These are phyloP conservation scores for Brachypodius melanocephalos DNA, from an alignment of 2,113 vertebrate genomes.

Conservation along the genomic window DNA sequence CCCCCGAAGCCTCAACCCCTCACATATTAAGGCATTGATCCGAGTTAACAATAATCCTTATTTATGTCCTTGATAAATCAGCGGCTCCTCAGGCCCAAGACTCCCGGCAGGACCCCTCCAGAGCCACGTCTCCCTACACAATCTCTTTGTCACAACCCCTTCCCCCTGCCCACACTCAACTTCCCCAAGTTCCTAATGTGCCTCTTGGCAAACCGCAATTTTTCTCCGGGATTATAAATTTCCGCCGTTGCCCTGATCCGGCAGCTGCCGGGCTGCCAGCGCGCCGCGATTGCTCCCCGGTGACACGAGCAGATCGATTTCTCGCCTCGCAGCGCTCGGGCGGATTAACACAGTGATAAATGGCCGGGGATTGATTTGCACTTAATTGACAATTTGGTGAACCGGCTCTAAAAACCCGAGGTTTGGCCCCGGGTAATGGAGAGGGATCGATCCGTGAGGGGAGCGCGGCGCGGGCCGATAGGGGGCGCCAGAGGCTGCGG, in stretches of 20 bases:
- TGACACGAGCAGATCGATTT: conserved; percentile 73
- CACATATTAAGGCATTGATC: background rate
- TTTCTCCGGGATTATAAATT: conserved; percentile 72
- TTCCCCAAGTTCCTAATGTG: conserved; percentile 54
- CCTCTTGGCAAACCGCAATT: conserved; percentile 48
- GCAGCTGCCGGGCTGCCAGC: conserved; percentile 68
- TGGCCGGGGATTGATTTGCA: conserved; percentile 90
- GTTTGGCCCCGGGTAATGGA: conserved; percentile 73
- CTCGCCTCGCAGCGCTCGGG: background rate
- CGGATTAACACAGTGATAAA: conserved; percentile 84
- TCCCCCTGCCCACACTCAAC: background rate
- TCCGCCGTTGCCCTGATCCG: conserved; percentile 34
- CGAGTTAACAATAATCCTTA: conserved; percentile 48
- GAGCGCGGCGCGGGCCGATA: conserved; percentile 45
- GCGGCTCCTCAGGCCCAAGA: background rate
- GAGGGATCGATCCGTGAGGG: conserved; percentile 65
- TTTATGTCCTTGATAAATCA: background rate
- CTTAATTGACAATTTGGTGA: conserved; percentile 98
- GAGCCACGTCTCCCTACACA: background rate
- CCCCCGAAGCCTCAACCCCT: background rate
- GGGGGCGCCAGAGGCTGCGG: conserved; percentile 73
- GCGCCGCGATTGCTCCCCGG: conserved; percentile 74
- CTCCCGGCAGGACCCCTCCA: background rate
- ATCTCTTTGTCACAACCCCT: background rate
- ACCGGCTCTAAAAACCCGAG: conserved; percentile 78